Base-by-base conservation (phyloP, 2,888 invertebrate species). In the Hypselothyrea guttata region DNA sequence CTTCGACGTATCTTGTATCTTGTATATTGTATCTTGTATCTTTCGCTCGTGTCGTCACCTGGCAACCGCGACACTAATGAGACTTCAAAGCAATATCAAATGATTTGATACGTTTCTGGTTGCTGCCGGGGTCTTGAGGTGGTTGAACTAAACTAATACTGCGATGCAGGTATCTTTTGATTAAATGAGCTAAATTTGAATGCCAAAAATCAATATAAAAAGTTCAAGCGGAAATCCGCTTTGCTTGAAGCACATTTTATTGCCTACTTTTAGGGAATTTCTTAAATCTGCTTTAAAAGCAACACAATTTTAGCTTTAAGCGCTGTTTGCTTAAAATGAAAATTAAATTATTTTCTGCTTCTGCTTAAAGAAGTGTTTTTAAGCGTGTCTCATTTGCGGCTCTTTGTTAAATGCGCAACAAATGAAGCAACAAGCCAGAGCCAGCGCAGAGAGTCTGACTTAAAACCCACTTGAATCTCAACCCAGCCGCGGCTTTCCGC, bases 41-140 rank as follows among this genome's bases (percentile, higher is more conserved):
- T 16, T 56, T 51, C 41, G 31, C 41, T 45, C 35, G 22, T 22
- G 22, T 66, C 69, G 41, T 84, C 84, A 76, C 78, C 84, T 78
- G 77, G 78, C 78, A 84, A 84, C 84, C 84, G 64, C 57, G 53
- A 30, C 48, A 68, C 81, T 78, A 78, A 78, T 84, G 78, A 78
- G 84, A 84, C 78, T 53, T 78, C 78, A 78, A 84, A 78, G 78
- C 48, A 54, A 55, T 63, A 22, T 61, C 45, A 38, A 16, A 48
- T 22, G 61, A 58, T 73, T 73, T 63, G 81, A 73, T 68, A 71
- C 74, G 58, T 63, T 57, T 65, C 70, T 76, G 81, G 65, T 68
- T 64, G 40, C 47, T 31, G 40, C 12, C 22, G 16, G 16, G 18
- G 28, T 9, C 15, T 48, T 41, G 55, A 54, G 56, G 47, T 42